Conservation (phyloP, 2,888 invertebrate genomes). For the Drosophila maculinotata region DNA sequence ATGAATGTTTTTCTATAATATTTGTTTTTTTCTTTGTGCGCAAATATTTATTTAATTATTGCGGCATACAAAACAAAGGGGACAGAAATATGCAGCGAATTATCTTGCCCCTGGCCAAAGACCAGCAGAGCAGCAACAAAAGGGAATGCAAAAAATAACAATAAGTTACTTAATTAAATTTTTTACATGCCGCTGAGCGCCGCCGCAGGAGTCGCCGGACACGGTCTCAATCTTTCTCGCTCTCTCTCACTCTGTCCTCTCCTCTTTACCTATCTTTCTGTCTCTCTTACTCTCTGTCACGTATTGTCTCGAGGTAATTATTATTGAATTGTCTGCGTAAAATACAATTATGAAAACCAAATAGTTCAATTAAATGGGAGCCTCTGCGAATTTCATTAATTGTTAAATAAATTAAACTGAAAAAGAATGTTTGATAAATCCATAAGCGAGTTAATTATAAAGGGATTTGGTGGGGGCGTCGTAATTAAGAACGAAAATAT, state of each 20-base stretch:
- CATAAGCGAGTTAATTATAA: conserved; percentile 66
- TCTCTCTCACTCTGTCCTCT: not conserved
- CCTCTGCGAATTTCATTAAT: conserved; percentile 47
- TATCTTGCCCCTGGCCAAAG: conserved; percentile 46
- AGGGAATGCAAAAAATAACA: conserved; percentile 76
- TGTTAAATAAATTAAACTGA: conserved; percentile 41
- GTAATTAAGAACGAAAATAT: conserved; percentile 53
- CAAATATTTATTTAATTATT: conserved; percentile 77
- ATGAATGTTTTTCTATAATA: conserved; percentile 37
- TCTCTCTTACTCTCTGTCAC: conserved; percentile 19
- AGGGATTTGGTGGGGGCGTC: conserved; percentile 54
- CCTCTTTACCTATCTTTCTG: no score
- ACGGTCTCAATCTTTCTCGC: not conserved
- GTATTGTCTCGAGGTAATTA: conserved; percentile 64
- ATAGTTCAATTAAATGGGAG: conserved; percentile 69
- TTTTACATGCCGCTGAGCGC: conserved; percentile 58
- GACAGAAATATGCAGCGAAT: conserved; percentile 60
- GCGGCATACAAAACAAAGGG: conserved; percentile 36
- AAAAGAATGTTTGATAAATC: conserved; percentile 27
- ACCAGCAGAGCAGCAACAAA: conserved; percentile 25
- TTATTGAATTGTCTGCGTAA: conserved; percentile 72
- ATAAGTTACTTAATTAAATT: conserved; percentile 79
- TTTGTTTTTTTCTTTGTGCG: conserved; percentile 25
- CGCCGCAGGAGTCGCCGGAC: conserved; percentile 39
- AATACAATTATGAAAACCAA: conserved; percentile 76